These are phyloP conservation scores for Malurus alboscapulatus DNA, from an alignment of 2,113 vertebrate species.

Conservation along the genomic window DNA sequence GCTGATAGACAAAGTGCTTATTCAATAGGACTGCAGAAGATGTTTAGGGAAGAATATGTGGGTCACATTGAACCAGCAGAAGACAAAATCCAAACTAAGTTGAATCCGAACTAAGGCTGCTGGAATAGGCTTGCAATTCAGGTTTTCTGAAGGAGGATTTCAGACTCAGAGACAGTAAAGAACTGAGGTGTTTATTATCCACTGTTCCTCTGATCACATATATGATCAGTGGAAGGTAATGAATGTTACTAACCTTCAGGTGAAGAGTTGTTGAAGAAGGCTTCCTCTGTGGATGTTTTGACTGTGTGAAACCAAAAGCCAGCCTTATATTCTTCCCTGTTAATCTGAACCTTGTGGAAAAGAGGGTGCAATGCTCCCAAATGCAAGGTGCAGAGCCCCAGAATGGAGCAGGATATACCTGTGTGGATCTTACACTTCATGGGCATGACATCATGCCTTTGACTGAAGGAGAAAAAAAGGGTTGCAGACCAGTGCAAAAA, in stretches of 20 bases:
- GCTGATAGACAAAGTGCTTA: neutral
- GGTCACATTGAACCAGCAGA: neutral
- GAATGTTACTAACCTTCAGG: neutral
- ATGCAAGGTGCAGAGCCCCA: neutral
- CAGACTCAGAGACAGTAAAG: neutral
- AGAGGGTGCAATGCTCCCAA: neutral
- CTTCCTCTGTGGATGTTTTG: neutral
- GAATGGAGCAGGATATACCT: neutral
- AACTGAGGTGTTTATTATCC: neutral
- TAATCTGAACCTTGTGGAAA: neutral
- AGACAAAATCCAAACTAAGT: neutral
- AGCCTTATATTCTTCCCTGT: neutral
- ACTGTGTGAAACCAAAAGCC: neutral
- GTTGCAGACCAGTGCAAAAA: neutral
- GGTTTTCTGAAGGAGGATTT: neutral
- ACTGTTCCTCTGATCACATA: neutral
- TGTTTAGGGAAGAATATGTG: neutral
- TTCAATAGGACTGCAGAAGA: neutral
- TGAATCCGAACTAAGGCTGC: neutral
- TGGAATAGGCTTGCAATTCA: neutral
- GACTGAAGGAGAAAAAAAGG: neutral
- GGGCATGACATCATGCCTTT: rapidly evolving
- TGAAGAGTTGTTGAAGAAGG: neutral
- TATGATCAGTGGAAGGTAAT: neutral
- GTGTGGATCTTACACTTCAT: neutral